phyloP scores from a whole-genome alignment of 2,797 vertebrate genomes.

The Meriones psammophilus region DNA sequence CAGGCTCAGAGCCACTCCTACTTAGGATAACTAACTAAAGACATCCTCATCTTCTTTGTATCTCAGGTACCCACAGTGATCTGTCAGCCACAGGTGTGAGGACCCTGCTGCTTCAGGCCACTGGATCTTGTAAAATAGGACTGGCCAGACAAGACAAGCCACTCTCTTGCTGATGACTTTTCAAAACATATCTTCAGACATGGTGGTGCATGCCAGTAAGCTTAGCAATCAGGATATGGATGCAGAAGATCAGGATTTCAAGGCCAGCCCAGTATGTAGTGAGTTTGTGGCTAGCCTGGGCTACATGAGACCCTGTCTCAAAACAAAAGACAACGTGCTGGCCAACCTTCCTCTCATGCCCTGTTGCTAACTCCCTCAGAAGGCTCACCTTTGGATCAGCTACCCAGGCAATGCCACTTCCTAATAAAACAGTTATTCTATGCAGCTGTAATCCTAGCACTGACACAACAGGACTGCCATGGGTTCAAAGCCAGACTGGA shows the following conservation, averaged over 20 bases:
- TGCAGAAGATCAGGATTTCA: not conserved
- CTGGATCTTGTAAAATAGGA: conserved; percentile 14
- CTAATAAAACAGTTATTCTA: not conserved
- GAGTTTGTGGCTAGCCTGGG: not conserved
- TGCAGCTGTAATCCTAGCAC: too few relatives aligned
- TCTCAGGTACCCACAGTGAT: not conserved
- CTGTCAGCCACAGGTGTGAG: not conserved
- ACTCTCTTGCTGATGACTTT: not conserved
- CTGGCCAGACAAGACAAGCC: conserved; percentile 4
- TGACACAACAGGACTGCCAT: not conserved
- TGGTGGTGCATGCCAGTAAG: not conserved
- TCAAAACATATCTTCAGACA: not conserved
- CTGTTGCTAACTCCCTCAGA: not conserved
- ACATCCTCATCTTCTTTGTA: not conserved
- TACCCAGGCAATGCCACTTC: not conserved
- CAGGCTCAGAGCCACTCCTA: not conserved
- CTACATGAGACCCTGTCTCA: not conserved
- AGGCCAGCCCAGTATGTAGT: not conserved
- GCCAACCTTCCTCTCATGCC: not conserved
- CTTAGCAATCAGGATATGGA: too few relatives aligned
- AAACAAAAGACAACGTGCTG: not conserved
- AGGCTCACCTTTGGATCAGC: not conserved
- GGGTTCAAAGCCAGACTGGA: not conserved
- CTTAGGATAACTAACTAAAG: not conserved
- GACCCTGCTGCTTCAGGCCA: conserved; percentile 21